Evolutionary conservation across 2,113 vertebrate species (phyloP).

Genomic region (Callorhinus ursinus): DNA sequence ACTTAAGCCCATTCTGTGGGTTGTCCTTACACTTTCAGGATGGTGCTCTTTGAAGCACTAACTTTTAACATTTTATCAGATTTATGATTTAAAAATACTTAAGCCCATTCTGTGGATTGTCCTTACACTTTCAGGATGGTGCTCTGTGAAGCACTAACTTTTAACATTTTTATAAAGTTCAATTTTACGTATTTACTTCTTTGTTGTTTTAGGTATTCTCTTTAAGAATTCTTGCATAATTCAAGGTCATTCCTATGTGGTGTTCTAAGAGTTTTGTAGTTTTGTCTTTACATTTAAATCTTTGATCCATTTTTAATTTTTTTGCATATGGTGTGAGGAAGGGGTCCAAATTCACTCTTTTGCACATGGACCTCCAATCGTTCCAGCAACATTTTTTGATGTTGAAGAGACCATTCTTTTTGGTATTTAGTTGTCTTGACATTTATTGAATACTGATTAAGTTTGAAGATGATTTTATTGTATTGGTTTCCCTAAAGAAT

Average conservation of each 20-base stretch:
- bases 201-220: neutral
- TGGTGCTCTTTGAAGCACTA: neutral
- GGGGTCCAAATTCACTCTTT: neutral
- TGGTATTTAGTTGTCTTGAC: neutral
- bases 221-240: neutral
- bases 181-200: neutral
- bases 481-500: neutral
- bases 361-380: neutral
- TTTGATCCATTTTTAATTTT: neutral
- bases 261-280: neutral
- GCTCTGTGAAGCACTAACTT: neutral
- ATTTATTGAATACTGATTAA: neutral
- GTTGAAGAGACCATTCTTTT: neutral
- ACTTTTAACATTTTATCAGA: neutral
- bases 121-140: neutral
- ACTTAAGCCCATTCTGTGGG: neutral
- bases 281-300: neutral
- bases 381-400: neutral
- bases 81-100: neutral
- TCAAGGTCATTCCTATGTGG: neutral
- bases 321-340: neutral
- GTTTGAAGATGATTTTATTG: neutral
- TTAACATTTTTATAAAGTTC: neutral
- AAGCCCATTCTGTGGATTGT: neutral
- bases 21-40: neutral